phyloP scores from a whole-genome alignment of 2,888 invertebrate species.

The Mythimna albipuncta region DNA sequence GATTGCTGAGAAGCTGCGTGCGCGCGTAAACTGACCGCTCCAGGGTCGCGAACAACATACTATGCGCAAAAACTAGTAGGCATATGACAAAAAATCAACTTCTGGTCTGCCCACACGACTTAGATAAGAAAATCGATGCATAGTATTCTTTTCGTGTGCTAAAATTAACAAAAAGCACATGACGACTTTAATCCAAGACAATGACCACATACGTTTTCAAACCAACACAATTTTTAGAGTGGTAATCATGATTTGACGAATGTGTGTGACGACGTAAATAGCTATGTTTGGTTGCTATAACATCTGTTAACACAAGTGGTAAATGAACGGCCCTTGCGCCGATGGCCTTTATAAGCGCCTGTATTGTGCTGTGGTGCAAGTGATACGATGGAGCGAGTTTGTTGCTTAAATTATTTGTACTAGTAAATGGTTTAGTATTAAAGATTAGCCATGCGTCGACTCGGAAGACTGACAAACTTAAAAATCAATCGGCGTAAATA shows the following conservation, averaged over 20 bases:
- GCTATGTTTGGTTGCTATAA: slow-evolving; percentile 11
- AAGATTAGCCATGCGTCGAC: background rate
- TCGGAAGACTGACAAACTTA: background rate
- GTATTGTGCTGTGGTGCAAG: slow-evolving; percentile 20
- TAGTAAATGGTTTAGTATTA: background rate
- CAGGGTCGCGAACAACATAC: too few species aligned
- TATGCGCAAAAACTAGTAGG: too few species aligned
- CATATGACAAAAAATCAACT: too few species aligned
- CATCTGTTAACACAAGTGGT: slow-evolving; percentile 54
- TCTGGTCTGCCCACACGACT: too few species aligned
- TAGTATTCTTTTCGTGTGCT: too few species aligned
- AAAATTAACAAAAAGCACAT: too few species aligned
- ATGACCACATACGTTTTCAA: background rate
- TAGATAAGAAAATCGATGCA: too few species aligned
- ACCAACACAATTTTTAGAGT: background rate
- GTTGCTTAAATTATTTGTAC: background rate
- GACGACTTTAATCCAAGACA: background rate
- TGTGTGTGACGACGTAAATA: slow-evolving; percentile 18
- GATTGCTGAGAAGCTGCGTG: too few species aligned
- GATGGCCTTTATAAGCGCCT: slow-evolving; percentile 55
- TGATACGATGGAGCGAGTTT: background rate
- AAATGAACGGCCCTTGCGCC: slow-evolving; percentile 57
- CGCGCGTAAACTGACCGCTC: too few species aligned
- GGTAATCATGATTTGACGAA: slow-evolving; percentile 17
- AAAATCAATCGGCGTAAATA: background rate